These are phyloP conservation scores for Eupeodes latifasciatus DNA, from an alignment of 2,888 invertebrate species.

Conservation along the genomic window DNA sequence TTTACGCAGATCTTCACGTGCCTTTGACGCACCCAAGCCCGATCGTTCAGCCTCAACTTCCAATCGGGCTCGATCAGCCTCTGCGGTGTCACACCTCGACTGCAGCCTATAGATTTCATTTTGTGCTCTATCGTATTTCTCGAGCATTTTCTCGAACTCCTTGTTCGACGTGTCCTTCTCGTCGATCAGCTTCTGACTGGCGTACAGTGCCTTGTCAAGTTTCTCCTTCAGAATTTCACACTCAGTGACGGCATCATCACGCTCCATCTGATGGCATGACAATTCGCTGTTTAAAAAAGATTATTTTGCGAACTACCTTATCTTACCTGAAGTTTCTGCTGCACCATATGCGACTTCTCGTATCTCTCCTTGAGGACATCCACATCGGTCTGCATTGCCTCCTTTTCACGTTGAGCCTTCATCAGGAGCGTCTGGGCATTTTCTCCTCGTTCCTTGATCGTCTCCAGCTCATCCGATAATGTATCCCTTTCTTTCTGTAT, in stretches of 20 bases:
- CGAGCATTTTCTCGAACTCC: slow-evolving; percentile 95
- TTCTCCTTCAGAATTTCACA: slow-evolving; percentile 95
- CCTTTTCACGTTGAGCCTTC: slow-evolving; percentile 93
- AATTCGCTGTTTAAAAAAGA: background rate
- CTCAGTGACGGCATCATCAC: slow-evolving; percentile 93
- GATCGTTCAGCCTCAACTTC: slow-evolving; percentile 95
- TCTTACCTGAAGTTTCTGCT: slow-evolving; percentile 92
- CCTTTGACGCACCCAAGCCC: slow-evolving; percentile 90
- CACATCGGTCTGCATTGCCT: slow-evolving; percentile 93
- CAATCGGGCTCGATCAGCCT: slow-evolving; percentile 94
- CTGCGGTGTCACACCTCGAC: slow-evolving; percentile 93
- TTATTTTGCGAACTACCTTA: background rate
- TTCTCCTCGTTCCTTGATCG: slow-evolving; percentile 92
- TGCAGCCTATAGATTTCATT: slow-evolving; percentile 95
- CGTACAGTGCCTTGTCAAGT: slow-evolving; percentile 93
- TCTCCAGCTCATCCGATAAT: slow-evolving; percentile 92
- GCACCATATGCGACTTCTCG: slow-evolving; percentile 93
- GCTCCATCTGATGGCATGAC: slow-evolving; percentile 87
- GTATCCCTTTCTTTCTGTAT: slow-evolving; percentile 95
- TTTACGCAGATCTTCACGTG: slow-evolving; percentile 93
- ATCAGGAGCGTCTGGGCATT: slow-evolving; percentile 92
- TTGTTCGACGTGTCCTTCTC: slow-evolving; percentile 95
- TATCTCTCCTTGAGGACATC: slow-evolving; percentile 94
- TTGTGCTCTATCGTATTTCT: slow-evolving; percentile 96
- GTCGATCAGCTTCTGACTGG: slow-evolving; percentile 92